Conservation (phyloP, 2,797 vertebrate genomes). For the Psittacula echo region DNA sequence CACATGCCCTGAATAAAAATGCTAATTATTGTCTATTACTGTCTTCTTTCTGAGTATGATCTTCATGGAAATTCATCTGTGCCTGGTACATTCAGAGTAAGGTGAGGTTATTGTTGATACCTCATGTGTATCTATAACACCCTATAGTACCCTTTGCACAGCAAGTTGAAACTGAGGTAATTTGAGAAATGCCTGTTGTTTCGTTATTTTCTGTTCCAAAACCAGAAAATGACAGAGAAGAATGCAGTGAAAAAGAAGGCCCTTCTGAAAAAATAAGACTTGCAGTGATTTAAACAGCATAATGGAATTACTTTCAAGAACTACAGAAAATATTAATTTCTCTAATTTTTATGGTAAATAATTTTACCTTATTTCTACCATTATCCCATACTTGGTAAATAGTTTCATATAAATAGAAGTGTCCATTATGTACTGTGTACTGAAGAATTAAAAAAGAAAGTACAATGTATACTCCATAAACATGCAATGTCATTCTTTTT, state of each 20-base stretch:
- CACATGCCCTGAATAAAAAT: neutral
- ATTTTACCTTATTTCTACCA: neutral
- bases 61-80: neutral
- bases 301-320: neutral
- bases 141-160: neutral
- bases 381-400: neutral
- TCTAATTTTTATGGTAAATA: neutral
- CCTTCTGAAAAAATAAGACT: neutral
- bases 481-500: conserved; percentile 21
- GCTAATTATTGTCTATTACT: neutral
- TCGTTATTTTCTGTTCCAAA: neutral
- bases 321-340: neutral
- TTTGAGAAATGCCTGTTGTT: neutral
- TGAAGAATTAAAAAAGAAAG: neutral
- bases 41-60: neutral
- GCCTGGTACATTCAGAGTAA: neutral
- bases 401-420: neutral
- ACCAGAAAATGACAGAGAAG: neutral
- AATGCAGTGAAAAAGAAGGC: neutral
- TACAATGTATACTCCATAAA: neutral
- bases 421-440: neutral
- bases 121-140: neutral
- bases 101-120: neutral
- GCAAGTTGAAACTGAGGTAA: neutral
- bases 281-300: neutral